phyloP scores from a whole-genome alignment of 30 jellyfish, hydroid and myxozoan genomes.

The Aurelia aurita region DNA sequence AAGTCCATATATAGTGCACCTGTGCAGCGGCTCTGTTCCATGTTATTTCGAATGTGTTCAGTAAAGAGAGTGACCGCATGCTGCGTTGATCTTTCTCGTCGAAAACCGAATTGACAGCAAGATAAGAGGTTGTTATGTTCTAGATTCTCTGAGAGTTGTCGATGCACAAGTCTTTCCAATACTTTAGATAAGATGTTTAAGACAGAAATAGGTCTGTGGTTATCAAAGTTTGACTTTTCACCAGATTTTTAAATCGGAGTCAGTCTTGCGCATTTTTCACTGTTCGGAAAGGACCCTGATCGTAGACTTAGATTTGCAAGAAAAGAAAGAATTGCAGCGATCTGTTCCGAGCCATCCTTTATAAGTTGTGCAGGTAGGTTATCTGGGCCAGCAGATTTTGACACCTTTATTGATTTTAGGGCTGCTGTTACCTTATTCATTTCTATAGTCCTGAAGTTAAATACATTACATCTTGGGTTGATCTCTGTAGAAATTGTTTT shows the following conservation, averaged over 20 bases:
- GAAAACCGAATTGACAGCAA: constrained; percentile 51
- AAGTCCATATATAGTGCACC: constrained; percentile 61
- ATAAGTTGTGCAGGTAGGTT: constrained; percentile 42
- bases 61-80: constrained; percentile 67
- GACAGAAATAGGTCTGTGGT: constrained; percentile 66
- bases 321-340: constrained; percentile 37
- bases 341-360: constrained; percentile 40
- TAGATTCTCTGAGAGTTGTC: constrained; percentile 65
- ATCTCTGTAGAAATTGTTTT: constrained; percentile 42
- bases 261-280: constrained; percentile 62
- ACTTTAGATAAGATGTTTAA: constrained; percentile 48
- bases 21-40: constrained; percentile 61
- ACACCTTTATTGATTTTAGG: constrained; percentile 56
- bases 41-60: constrained; percentile 62
- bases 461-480: constrained; percentile 10
- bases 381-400: constrained; percentile 68
- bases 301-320: constrained; percentile 70
- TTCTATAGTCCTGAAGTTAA: constrained; percentile 55
- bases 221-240: constrained; percentile 43
- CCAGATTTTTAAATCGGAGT: constrained; percentile 46
- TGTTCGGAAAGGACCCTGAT: constrained; percentile 60
- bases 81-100: constrained; percentile 62
- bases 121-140: constrained; percentile 58
- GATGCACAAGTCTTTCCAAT: constrained; percentile 44
- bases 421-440: constrained; percentile 42